phyloP scores from a whole-genome alignment of 2,888 invertebrate genomes.

The Apantesis nais region DNA sequence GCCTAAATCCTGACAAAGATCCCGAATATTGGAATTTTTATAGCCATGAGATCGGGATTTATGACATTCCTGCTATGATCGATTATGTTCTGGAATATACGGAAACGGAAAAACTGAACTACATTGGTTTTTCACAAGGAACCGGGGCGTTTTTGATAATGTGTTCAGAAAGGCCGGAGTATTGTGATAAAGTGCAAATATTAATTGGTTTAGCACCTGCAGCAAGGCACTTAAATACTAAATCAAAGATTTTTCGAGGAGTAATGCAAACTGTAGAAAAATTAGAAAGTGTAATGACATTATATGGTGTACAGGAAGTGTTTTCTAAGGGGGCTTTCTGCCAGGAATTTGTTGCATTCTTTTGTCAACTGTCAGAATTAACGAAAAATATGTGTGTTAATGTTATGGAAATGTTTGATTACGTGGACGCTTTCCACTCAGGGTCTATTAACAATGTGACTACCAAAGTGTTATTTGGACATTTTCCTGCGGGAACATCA shows the following conservation, averaged over 20 bases:
- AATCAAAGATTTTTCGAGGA: conserved; percentile 75
- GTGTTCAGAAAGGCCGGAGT: conserved; percentile 87
- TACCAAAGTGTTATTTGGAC: conserved; percentile 54
- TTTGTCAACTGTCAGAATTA: conserved; percentile 56
- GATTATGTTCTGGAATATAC: conserved; percentile 66
- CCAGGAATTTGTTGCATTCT: conserved; percentile 61
- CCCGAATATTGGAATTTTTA: conserved; percentile 55
- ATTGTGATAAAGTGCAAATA: conserved; percentile 87
- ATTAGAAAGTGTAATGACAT: conserved; percentile 48
- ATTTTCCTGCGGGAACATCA: conserved; percentile 59
- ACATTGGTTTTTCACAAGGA: conserved; percentile 51
- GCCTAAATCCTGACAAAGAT: conserved; percentile 63
- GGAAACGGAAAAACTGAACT: conserved; percentile 58
- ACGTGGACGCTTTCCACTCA: conserved; percentile 52
- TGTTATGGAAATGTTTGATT: conserved; percentile 53
- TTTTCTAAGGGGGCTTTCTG: conserved; percentile 59
- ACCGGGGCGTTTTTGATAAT: conserved; percentile 80
- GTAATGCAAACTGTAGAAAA: conserved; percentile 38
- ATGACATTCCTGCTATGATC: conserved; percentile 89
- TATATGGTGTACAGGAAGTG: conserved; percentile 57
- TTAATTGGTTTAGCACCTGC: conserved; percentile 89
- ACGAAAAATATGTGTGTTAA: conserved; percentile 55
- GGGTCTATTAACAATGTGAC: conserved; percentile 65
- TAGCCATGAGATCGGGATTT: conserved; percentile 81
- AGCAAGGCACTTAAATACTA: conserved; percentile 73